A percentile compares a stretch with the other conserved stretches of the same genome.
phyloP scores from a whole-genome alignment of 2,113 vertebrate genomes.

The Rhea americana region DNA sequence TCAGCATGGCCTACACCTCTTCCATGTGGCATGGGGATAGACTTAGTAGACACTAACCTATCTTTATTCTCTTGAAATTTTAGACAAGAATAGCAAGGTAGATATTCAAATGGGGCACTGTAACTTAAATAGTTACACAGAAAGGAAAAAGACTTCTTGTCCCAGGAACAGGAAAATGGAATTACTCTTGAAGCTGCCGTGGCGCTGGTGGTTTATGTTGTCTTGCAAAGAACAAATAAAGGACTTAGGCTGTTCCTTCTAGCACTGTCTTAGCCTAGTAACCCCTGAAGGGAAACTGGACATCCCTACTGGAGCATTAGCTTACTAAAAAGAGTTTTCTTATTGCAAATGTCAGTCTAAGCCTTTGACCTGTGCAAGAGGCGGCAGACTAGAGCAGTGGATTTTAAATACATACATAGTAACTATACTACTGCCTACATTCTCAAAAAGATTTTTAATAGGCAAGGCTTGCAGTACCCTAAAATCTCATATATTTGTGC shows the following conservation, averaged over 20 bases:
- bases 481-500: conserved; percentile 25
- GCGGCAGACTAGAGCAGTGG: not conserved
- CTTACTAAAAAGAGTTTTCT: not conserved
- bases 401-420: not conserved
- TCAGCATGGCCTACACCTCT: not conserved
- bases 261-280: not conserved
- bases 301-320: not conserved
- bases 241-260: not conserved
- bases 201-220: not conserved
- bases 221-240: not conserved
- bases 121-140: not conserved
- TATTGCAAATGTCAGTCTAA: not conserved
- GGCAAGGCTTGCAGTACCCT: not conserved
- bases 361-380: not conserved
- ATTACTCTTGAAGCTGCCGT: not conserved
- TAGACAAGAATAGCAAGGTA: not conserved
- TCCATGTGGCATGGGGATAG: not conserved
- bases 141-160: not conserved
- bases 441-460: conserved; percentile 15
- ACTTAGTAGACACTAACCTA: not conserved
- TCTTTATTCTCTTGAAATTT: not conserved
- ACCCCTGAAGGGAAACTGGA: not conserved
- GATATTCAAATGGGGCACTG: not conserved
- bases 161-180: not conserved
- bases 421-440: not conserved